phyloP scores from a whole-genome alignment of 2,888 invertebrate genomes.

The Parnassius orleans region DNA sequence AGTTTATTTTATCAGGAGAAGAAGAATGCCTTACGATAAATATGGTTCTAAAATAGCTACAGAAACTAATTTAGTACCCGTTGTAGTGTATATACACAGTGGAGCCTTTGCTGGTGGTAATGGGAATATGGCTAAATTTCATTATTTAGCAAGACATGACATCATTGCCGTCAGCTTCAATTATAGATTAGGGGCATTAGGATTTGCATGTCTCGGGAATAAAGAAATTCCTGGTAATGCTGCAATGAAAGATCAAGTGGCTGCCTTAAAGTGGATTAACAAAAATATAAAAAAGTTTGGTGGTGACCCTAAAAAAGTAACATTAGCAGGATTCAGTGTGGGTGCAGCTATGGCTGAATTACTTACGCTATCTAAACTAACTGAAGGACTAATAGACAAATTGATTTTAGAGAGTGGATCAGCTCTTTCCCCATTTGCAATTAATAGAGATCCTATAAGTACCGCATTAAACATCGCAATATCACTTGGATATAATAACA shows the following conservation, averaged over 20 bases:
- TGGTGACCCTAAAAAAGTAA: slow-evolving; percentile 89
- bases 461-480: slow-evolving; percentile 66
- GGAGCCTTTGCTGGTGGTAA: slow-evolving; percentile 67
- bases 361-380: slow-evolving; percentile 53
- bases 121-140: slow-evolving; percentile 65
- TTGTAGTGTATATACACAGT: slow-evolving; percentile 67
- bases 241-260: slow-evolving; percentile 90
- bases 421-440: slow-evolving; percentile 61
- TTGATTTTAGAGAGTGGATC: slow-evolving; percentile 70
- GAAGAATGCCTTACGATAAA: slow-evolving; percentile 64
- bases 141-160: slow-evolving; percentile 85
- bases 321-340: slow-evolving; percentile 90
- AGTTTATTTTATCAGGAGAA: slow-evolving; percentile 50
- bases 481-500: slow-evolving; percentile 61
- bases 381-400: slow-evolving; percentile 61
- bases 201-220: slow-evolving; percentile 83
- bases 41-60: slow-evolving; percentile 52
- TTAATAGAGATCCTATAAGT: slow-evolving; percentile 60
- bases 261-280: slow-evolving; percentile 88
- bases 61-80: slow-evolving; percentile 58
- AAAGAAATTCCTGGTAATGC: slow-evolving; percentile 89
- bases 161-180: slow-evolving; percentile 84
- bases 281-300: slow-evolving; percentile 89
- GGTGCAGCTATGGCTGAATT: slow-evolving; percentile 82
- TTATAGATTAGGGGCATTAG: slow-evolving; percentile 86